These are phyloP conservation scores for Cromileptes altivelis DNA, from an alignment of 2,113 vertebrate species.

Conservation along the genomic window DNA sequence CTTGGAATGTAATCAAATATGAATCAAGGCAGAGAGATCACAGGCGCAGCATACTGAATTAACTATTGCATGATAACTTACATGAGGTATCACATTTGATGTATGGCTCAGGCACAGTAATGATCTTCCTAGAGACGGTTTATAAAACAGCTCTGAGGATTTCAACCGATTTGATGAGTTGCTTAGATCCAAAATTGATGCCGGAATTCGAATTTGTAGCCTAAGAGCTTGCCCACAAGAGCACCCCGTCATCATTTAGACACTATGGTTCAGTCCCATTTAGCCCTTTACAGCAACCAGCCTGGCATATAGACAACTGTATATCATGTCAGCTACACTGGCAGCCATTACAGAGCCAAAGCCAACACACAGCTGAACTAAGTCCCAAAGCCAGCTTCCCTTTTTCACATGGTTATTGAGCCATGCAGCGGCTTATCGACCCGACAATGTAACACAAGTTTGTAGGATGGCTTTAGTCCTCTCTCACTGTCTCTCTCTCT, in stretches of 20 bases:
- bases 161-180: constrained; percentile 11
- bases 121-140: neutral
- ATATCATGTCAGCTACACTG: constrained; percentile 55
- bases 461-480: constrained; percentile 44
- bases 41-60: constrained; percentile 28
- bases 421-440: constrained; percentile 67
- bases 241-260: constrained; percentile 23
- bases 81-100: constrained; percentile 29
- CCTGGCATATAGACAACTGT: constrained; percentile 43
- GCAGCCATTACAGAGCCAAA: constrained; percentile 50
- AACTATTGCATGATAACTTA: constrained; percentile 45
- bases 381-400: constrained; percentile 62
- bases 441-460: constrained; percentile 60
- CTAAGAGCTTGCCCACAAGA: neutral
- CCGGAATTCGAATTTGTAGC: constrained; percentile 13
- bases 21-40: constrained; percentile 63
- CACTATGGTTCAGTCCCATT: constrained; percentile 29
- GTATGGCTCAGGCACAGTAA: constrained; percentile 8
- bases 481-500: neutral
- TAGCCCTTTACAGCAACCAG: constrained; percentile 18
- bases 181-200: constrained; percentile 14
- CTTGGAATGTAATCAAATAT: constrained; percentile 64
- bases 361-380: constrained; percentile 38
- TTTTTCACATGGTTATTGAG: constrained; percentile 70
- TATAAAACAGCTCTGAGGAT: constrained; percentile 13